A percentile compares a stretch with the other conserved stretches of the same genome.
Evolutionary conservation across 2,113 vertebrate species (phyloP).

Genomic region (Arenaria interpres): DNA sequence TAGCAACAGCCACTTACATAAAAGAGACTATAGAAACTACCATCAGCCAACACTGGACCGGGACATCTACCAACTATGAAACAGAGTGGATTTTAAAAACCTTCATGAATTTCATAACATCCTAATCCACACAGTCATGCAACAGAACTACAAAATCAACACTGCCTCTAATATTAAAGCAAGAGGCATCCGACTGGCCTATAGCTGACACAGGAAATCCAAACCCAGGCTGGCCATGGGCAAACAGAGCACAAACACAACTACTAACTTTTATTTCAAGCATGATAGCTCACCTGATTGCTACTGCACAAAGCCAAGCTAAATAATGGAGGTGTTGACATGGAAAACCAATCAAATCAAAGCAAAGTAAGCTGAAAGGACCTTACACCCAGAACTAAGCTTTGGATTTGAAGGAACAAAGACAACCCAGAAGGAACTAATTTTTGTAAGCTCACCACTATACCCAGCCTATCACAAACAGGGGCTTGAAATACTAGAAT

Average conservation of each 20-base stretch:
- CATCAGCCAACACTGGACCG: background rate
- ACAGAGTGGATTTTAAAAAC: background rate
- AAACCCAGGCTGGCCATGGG: background rate
- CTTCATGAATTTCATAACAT: background rate
- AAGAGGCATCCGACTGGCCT: slow-evolving; percentile 1
- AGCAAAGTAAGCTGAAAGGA: background rate
- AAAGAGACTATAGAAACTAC: background rate
- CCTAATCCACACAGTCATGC: background rate
- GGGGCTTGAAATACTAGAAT: background rate
- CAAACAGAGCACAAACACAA: slow-evolving; percentile 33
- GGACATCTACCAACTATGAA: background rate
- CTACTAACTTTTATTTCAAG: slow-evolving; percentile 8
- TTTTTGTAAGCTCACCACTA: background rate
- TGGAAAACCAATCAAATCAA: background rate
- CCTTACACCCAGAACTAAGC: background rate
- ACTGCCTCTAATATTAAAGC: background rate
- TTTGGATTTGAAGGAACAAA: background rate
- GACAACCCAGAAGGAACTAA: background rate
- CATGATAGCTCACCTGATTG: background rate
- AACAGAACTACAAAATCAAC: slow-evolving; percentile 30
- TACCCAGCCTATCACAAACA: background rate
- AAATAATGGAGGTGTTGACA: slow-evolving; percentile 33
- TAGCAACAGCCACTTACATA: slow-evolving; percentile 1
- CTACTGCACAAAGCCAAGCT: background rate
- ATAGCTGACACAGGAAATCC: background rate